Conservation (phyloP, 2,888 invertebrate species). For the Leptopilina myrica region DNA sequence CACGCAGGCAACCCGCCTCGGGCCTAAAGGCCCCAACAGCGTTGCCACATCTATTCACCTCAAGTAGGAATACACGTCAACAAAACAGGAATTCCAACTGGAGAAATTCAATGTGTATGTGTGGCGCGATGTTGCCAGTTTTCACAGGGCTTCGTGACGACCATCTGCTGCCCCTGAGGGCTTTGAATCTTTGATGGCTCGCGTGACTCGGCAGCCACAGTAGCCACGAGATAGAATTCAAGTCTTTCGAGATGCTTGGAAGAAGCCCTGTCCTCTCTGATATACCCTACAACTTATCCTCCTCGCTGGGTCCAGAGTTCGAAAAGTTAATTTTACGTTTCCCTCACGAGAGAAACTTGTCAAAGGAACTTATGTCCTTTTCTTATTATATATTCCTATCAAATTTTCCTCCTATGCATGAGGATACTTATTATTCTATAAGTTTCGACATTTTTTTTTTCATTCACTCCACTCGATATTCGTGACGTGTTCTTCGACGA, state of each 20-base stretch:
- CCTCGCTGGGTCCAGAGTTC: slow-evolving; percentile 15
- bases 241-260: slow-evolving; percentile 46
- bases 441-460: not conserved
- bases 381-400: slow-evolving; percentile 16
- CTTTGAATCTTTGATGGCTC: slow-evolving; percentile 75
- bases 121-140: slow-evolving; percentile 61
- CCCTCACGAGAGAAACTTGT: slow-evolving; percentile 16
- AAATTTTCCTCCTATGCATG: slow-evolving; percentile 11
- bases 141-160: slow-evolving; percentile 57
- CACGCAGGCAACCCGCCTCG: slow-evolving; percentile 60
- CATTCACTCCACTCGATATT: too few relatives aligned
- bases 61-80: slow-evolving; percentile 19
- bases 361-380: slow-evolving; percentile 22
- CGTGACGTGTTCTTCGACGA: too few relatives aligned
- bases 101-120: not conserved
- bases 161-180: slow-evolving; percentile 75
- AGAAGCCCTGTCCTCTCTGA: slow-evolving; percentile 35
- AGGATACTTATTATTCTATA: slow-evolving; percentile 3
- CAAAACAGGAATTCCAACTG: slow-evolving; percentile 7
- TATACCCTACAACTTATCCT: slow-evolving; percentile 28
- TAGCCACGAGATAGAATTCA: slow-evolving; percentile 50
- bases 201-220: slow-evolving; percentile 73
- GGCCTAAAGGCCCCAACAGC: slow-evolving; percentile 46
- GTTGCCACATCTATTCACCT: slow-evolving; percentile 51
- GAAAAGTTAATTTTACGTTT: slow-evolving; percentile 28